Percentiles rank a stretch among this genome's conserved stretches.
phyloP scores from a whole-genome alignment of 2,797 vertebrate species.

The Simalia tracyae region DNA sequence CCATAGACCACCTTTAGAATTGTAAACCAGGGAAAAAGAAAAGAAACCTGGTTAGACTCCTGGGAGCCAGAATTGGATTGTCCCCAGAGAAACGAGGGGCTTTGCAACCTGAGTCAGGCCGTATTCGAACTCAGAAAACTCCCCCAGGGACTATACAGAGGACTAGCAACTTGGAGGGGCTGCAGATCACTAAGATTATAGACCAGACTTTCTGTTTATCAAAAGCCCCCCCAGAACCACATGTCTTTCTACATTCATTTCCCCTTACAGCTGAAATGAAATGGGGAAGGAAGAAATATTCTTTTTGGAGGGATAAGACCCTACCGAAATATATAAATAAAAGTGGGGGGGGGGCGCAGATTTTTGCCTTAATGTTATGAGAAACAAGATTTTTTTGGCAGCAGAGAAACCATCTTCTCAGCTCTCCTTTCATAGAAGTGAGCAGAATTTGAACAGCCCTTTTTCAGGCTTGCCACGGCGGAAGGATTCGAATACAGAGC shows the following conservation, averaged over 20 bases:
- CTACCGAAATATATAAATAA: too few relatives aligned
- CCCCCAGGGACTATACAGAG: neutral
- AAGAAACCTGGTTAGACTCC: neutral
- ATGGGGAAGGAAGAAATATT: too few relatives aligned
- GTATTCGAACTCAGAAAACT: neutral
- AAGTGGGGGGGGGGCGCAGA: too few relatives aligned
- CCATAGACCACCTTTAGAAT: neutral
- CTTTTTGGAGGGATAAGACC: too few relatives aligned
- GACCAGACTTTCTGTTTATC: neutral
- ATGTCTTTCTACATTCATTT: too few relatives aligned
- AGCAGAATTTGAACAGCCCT: neutral
- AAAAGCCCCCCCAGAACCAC: too few relatives aligned
- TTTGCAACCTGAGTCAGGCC: neutral
- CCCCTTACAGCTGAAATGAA: too few relatives aligned
- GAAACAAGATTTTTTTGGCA: neutral
- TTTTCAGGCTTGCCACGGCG: neutral
- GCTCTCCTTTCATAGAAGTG: neutral
- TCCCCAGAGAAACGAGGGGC: neutral
- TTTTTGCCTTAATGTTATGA: too few relatives aligned
- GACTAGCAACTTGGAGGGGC: neutral
- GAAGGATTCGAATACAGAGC: neutral
- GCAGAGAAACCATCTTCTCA: neutral
- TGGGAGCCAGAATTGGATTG: neutral
- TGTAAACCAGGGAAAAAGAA: neutral
- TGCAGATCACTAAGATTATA: neutral